phyloP scores from a whole-genome alignment of 2,797 vertebrate genomes.

The Staurois parvus region DNA sequence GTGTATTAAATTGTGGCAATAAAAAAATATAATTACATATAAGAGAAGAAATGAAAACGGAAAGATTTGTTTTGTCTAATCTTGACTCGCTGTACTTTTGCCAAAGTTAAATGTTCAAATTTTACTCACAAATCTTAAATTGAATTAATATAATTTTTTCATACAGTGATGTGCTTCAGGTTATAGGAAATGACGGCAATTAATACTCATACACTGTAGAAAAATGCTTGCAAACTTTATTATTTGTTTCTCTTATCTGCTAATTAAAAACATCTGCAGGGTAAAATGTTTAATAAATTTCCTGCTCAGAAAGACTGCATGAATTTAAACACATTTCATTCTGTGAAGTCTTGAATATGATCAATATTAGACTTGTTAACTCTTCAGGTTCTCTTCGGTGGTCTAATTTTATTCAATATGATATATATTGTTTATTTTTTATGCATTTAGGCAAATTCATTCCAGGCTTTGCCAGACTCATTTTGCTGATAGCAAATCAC shows the following conservation, averaged over 20 bases:
- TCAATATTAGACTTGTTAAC: slow-evolving; percentile 25
- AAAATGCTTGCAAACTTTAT: slow-evolving; percentile 72
- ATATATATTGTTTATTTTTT: background rate
- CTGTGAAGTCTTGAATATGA: slow-evolving; percentile 48
- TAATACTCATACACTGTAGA: slow-evolving; percentile 69
- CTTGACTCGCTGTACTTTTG: slow-evolving; percentile 19
- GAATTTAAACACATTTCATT: slow-evolving; percentile 65
- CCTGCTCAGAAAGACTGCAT: slow-evolving; percentile 65
- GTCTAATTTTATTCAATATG: background rate
- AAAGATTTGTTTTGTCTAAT: slow-evolving; percentile 39
- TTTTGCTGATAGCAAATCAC: too few relatives aligned
- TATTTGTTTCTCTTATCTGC: slow-evolving; percentile 72
- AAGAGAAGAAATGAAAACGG: slow-evolving; percentile 22
- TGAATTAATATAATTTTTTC: slow-evolving; percentile 64
- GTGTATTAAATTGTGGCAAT: slow-evolving; percentile 14
- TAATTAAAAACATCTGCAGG: slow-evolving; percentile 76
- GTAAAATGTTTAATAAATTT: slow-evolving; percentile 69
- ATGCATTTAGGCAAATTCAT: too few relatives aligned
- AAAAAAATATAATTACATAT: slow-evolving; percentile 27
- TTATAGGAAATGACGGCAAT: slow-evolving; percentile 70
- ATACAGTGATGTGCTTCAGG: slow-evolving; percentile 66
- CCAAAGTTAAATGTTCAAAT: slow-evolving; percentile 54
- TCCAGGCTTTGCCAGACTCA: too few relatives aligned
- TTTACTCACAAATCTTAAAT: slow-evolving; percentile 68
- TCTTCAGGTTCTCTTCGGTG: background rate